Evolutionary conservation across 2,113 vertebrate species (phyloP).

Genomic region (Dinomys branickii): DNA sequence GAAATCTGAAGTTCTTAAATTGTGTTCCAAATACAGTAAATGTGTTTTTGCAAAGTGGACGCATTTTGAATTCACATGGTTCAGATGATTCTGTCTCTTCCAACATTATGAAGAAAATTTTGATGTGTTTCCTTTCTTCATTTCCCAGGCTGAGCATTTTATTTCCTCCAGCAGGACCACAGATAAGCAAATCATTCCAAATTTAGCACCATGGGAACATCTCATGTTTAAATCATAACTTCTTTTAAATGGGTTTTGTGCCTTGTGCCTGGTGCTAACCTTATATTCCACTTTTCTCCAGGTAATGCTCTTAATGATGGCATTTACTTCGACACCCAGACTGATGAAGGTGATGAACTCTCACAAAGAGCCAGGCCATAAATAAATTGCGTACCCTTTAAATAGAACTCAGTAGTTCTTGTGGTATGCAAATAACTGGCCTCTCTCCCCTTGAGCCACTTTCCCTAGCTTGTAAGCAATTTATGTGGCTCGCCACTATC

Average conservation of each 20-base stretch:
- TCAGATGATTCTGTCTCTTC: conserved; percentile 56
- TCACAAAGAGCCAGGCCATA: not conserved
- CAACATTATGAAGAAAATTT: conserved; percentile 47
- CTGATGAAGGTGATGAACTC: not conserved
- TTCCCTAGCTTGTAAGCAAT: not conserved
- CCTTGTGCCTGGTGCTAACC: conserved; percentile 44
- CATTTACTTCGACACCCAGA: not conserved
- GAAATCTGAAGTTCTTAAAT: conserved; percentile 38
- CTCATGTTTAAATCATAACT: conserved; percentile 64
- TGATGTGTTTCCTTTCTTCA: conserved; percentile 52
- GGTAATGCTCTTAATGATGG: not conserved
- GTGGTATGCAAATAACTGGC: not conserved
- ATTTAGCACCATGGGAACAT: conserved; percentile 47
- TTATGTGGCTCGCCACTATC: not conserved
- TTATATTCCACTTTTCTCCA: not conserved
- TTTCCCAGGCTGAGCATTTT: conserved; percentile 62
- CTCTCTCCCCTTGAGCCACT: not conserved
- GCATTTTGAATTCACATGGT: conserved; percentile 43
- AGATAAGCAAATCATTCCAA: conserved; percentile 54
- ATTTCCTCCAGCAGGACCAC: conserved; percentile 28
- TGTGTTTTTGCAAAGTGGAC: conserved; percentile 27
- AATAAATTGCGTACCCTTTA: conserved; percentile 6
- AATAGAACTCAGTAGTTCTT: not conserved
- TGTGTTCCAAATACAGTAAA: conserved; percentile 53
- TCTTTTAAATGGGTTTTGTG: not conserved